These are phyloP conservation scores for Cheilosia urbana DNA, from an alignment of 2,888 invertebrate genomes.

Conservation along the genomic window DNA sequence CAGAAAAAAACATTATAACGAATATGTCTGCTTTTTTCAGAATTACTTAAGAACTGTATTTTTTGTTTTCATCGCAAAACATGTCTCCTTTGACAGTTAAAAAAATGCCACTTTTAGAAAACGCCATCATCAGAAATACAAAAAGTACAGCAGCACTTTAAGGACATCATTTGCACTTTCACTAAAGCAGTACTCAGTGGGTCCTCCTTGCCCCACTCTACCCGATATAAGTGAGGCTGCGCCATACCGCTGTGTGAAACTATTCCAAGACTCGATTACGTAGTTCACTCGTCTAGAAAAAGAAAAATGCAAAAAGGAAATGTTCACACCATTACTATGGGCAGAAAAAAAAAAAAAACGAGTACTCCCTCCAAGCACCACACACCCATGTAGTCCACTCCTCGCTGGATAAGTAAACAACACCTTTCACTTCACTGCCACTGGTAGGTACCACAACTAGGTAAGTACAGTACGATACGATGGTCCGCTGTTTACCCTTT, in stretches of 20 bases:
- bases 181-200: neutral
- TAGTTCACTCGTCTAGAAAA: neutral
- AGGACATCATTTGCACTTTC: conserved; percentile 21
- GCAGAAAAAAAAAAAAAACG: neutral
- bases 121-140: too few relatives aligned
- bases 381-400: conserved; percentile 16
- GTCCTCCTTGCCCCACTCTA: neutral
- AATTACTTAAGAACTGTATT: too few relatives aligned
- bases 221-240: conserved; percentile 4
- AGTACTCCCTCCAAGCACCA: neutral
- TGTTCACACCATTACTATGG: conserved; percentile 54
- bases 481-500: conserved; percentile 55
- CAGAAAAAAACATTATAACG: too few relatives aligned
- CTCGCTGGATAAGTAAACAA: conserved; percentile 56
- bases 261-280: conserved; percentile 36
- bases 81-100: too few relatives aligned
- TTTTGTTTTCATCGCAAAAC: too few relatives aligned
- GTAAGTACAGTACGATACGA: conserved; percentile 34
- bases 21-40: too few relatives aligned
- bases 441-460: conserved; percentile 48
- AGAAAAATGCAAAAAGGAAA: conserved; percentile 38
- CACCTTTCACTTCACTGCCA: conserved; percentile 42
- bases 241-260: conserved; percentile 19
- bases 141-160: too few relatives aligned
- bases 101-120: too few relatives aligned